These are phyloP conservation scores for Phrynocephalus forsythii DNA, from an alignment of 2,797 vertebrate species.

Conservation along the genomic window DNA sequence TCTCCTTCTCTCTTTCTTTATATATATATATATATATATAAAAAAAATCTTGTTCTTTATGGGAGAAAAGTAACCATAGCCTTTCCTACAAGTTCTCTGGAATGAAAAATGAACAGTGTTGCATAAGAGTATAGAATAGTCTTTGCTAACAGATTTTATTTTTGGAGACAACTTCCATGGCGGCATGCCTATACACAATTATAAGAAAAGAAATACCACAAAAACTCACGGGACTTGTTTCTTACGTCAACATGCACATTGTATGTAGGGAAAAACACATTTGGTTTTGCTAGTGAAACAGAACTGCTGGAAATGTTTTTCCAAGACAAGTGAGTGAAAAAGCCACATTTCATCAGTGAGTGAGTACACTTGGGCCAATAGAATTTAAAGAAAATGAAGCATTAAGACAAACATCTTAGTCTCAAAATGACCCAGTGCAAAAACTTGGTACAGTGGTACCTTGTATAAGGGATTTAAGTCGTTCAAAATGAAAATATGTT, in stretches of 20 bases:
- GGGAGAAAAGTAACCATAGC: neutral
- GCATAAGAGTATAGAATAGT: neutral
- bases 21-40: neutral
- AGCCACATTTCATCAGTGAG: neutral
- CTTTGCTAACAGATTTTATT: neutral
- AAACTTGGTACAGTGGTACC: neutral
- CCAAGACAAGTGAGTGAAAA: neutral
- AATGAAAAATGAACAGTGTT: neutral
- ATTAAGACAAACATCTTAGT: slow-evolving; percentile 8
- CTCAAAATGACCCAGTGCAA: neutral
- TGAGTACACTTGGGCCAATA: neutral
- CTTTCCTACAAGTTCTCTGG: neutral
- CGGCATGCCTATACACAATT: neutral
- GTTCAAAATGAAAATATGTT: no score
- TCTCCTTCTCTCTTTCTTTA: neutral
- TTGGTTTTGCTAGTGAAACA: neutral
- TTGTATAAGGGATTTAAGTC: no score
- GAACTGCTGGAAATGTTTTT: neutral
- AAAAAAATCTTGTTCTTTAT: neutral
- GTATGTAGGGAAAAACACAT: neutral
- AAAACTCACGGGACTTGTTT: neutral
- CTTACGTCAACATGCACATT: neutral
- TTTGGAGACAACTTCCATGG: neutral
- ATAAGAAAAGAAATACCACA: neutral
- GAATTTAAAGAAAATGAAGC: neutral